Evolutionary conservation across 2,113 vertebrate genomes (phyloP).

Genomic region (Pogona vitticeps): DNA sequence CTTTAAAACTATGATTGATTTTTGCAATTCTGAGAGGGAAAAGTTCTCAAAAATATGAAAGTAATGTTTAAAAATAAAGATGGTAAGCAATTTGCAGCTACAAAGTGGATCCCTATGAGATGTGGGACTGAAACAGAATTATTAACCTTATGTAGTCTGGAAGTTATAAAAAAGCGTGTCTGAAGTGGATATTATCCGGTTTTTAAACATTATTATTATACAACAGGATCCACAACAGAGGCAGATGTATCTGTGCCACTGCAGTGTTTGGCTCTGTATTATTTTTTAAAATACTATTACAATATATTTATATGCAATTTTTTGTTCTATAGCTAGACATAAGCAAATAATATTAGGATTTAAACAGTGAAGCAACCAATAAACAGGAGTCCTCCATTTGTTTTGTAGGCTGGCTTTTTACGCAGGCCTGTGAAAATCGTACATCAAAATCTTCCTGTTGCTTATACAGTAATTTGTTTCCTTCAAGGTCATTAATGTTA

Average conservation of each 20-base stretch:
- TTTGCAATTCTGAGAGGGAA: background rate
- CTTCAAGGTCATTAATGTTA: constrained; percentile 74
- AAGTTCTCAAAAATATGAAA: background rate
- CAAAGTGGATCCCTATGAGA: background rate
- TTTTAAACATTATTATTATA: background rate
- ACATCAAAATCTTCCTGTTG: background rate
- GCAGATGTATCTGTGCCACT: background rate
- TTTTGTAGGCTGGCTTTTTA: background rate
- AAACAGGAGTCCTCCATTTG: background rate
- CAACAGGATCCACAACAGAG: background rate
- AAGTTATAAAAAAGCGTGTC: background rate
- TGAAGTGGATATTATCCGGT: background rate
- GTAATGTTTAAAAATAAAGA: background rate
- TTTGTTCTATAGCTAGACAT: background rate
- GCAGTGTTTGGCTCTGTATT: background rate
- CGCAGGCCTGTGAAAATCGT: background rate
- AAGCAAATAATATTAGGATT: background rate
- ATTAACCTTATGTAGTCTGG: background rate
- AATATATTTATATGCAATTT: background rate
- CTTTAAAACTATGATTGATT: background rate
- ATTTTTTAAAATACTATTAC: constrained; percentile 1
- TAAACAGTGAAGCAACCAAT: background rate
- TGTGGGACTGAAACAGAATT: background rate
- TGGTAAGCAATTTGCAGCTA: background rate
- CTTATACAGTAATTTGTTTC: constrained; percentile 41